Conservation (phyloP, 1,140 invertebrate genomes). For the Muscidifurax raptorellus region DNA sequence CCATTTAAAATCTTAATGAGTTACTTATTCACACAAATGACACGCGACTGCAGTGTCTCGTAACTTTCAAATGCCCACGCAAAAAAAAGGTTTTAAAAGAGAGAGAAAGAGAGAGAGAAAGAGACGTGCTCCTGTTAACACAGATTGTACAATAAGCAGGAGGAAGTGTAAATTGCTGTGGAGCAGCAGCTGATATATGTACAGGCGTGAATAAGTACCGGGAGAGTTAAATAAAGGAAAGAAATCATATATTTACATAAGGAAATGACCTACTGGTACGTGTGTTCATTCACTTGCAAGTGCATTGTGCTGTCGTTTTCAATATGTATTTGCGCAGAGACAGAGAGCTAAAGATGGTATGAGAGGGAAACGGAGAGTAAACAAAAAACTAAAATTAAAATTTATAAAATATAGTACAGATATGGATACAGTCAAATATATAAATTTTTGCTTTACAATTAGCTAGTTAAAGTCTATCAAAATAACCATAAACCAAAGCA, state of each 20-base stretch:
- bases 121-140: neutral
- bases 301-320: constrained; percentile 44
- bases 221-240: constrained; percentile 41
- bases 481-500: neutral
- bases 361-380: neutral
- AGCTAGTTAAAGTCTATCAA: neutral
- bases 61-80: neutral
- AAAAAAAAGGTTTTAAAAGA: constrained; percentile 2
- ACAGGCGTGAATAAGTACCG: constrained; percentile 11
- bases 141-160: constrained; percentile 25
- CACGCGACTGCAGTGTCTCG: neutral
- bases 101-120: too few species aligned
- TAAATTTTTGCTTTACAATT: too few species aligned
- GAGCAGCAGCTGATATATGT: constrained; percentile 20
- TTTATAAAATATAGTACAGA: neutral
- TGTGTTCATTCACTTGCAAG: constrained; percentile 13
- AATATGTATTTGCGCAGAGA: constrained; percentile 12
- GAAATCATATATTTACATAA: constrained; percentile 44
- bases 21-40: neutral
- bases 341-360: neutral
- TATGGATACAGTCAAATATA: neutral
- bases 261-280: constrained; percentile 37
- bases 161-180: neutral
- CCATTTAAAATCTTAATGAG: neutral
- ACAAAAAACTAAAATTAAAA: neutral